Evolutionary conservation across 2,888 invertebrate species (phyloP).

Genomic region (Chromoteleia sp.): DNA sequence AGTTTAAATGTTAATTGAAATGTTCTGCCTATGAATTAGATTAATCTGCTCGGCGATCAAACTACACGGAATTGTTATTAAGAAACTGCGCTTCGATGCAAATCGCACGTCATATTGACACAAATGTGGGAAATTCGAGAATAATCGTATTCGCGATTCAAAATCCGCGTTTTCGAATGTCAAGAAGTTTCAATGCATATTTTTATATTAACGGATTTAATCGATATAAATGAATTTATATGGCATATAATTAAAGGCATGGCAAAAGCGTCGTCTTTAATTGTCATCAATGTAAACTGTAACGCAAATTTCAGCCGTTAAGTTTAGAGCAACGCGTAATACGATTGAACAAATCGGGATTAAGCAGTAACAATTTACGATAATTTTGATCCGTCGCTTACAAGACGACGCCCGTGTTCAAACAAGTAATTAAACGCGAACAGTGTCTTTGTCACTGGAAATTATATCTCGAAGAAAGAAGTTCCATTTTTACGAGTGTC

Average conservation of each 20-base stretch:
- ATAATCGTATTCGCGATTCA: not conserved
- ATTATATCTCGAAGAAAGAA: slow-evolving; percentile 64
- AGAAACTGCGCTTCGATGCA: slow-evolving; percentile 2
- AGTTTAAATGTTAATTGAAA: slow-evolving; percentile 66
- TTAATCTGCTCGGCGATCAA: slow-evolving; percentile 10
- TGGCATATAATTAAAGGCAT: too few species aligned
- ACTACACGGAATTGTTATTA: slow-evolving; percentile 25
- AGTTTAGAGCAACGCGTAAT: not conserved
- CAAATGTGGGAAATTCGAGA: not conserved
- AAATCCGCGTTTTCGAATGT: not conserved
- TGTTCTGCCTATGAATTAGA: slow-evolving; percentile 44
- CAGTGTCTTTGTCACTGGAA: slow-evolving; percentile 66
- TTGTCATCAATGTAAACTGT: too few species aligned
- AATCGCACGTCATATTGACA: slow-evolving; percentile 7
- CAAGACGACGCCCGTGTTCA: slow-evolving; percentile 47
- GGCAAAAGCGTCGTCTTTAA: too few species aligned
- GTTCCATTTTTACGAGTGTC: slow-evolving; percentile 69
- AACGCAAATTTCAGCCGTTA: too few species aligned
- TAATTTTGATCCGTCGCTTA: slow-evolving; percentile 44
- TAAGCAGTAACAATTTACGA: slow-evolving; percentile 31
- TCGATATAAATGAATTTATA: not conserved
- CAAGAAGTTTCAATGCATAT: not conserved
- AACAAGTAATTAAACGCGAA: slow-evolving; percentile 65
- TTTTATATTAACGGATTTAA: not conserved
- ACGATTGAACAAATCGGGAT: not conserved